A percentile compares a stretch with the other conserved stretches of the same genome.
Conservation (phyloP, 1,140 invertebrate species). For the Centruroides sculpturatus region DNA sequence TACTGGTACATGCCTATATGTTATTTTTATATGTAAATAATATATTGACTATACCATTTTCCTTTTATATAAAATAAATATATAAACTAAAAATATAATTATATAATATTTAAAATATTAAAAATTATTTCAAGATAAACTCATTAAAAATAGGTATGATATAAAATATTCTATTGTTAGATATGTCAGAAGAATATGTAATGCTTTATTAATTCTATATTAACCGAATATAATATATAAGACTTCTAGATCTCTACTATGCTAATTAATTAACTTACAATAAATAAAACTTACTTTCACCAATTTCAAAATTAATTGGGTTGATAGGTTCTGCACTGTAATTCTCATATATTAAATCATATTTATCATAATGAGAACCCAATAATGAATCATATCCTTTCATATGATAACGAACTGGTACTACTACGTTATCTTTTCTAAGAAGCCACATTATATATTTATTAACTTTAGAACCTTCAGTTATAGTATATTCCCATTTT, state of each 20-base stretch:
- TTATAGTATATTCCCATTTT: slow-evolving; percentile 53
- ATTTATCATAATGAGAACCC: slow-evolving; percentile 92
- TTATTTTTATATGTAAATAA: no score
- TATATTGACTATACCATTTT: no score
- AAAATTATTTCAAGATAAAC: no score
- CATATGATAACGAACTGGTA: slow-evolving; percentile 78
- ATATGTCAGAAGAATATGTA: no score
- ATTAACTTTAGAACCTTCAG: slow-evolving; percentile 60
- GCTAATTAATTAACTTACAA: background rate
- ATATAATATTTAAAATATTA: no score
- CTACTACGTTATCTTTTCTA: slow-evolving; percentile 14
- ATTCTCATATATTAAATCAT: slow-evolving; percentile 68
- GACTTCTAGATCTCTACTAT: background rate
- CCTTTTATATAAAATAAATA: no score
- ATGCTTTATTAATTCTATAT: no score
- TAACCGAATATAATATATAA: background rate
- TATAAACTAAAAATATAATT: no score
- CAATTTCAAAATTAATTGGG: slow-evolving; percentile 45
- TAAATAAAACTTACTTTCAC: slow-evolving; percentile 3
- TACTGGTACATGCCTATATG: no score
- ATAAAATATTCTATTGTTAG: no score
- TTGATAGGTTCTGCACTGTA: slow-evolving; percentile 48
- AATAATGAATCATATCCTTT: slow-evolving; percentile 77
- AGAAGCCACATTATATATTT: slow-evolving; percentile 65
- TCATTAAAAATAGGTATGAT: no score